phyloP scores from a whole-genome alignment of 2,888 invertebrate species.

The Beris chalybata region DNA sequence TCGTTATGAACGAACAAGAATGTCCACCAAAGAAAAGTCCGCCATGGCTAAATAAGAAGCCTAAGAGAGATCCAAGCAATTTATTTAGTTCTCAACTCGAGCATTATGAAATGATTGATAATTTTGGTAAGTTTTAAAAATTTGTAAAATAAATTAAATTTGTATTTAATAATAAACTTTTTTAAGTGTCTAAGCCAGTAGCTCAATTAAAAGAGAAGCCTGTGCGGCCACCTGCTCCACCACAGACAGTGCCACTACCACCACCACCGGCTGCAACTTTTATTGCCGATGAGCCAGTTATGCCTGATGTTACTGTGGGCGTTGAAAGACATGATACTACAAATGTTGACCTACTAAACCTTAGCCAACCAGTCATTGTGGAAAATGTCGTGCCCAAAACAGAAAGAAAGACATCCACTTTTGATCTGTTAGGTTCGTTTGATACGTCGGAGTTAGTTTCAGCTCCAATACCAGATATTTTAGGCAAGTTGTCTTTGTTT shows the following conservation, averaged over 20 bases:
- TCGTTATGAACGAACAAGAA: slow-evolving; percentile 72
- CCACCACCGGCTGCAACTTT: slow-evolving; percentile 44
- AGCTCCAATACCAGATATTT: slow-evolving; percentile 52
- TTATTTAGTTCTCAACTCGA: slow-evolving; percentile 79
- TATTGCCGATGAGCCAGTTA: slow-evolving; percentile 44
- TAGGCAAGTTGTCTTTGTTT: slow-evolving; percentile 39
- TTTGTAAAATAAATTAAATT: not conserved
- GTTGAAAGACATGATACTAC: slow-evolving; percentile 42
- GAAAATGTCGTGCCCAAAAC: slow-evolving; percentile 43
- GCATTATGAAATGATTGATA: slow-evolving; percentile 80
- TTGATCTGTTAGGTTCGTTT: slow-evolving; percentile 63
- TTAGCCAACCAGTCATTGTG: slow-evolving; percentile 52
- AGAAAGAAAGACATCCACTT: slow-evolving; percentile 57
- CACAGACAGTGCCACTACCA: slow-evolving; percentile 47
- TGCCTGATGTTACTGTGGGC: slow-evolving; percentile 52
- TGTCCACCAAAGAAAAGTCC: slow-evolving; percentile 68
- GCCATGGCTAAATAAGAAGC: slow-evolving; percentile 75
- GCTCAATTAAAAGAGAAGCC: slow-evolving; percentile 41
- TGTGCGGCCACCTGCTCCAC: slow-evolving; percentile 49
- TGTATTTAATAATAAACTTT: slow-evolving; percentile 16
- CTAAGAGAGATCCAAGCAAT: slow-evolving; percentile 58
- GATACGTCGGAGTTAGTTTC: slow-evolving; percentile 51
- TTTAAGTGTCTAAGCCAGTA: slow-evolving; percentile 57
- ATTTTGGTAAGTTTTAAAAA: slow-evolving; percentile 65
- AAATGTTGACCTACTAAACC: slow-evolving; percentile 63